Base-by-base conservation (phyloP, 1,140 invertebrate genomes). In the Ditylenchus dipsaci region DNA sequence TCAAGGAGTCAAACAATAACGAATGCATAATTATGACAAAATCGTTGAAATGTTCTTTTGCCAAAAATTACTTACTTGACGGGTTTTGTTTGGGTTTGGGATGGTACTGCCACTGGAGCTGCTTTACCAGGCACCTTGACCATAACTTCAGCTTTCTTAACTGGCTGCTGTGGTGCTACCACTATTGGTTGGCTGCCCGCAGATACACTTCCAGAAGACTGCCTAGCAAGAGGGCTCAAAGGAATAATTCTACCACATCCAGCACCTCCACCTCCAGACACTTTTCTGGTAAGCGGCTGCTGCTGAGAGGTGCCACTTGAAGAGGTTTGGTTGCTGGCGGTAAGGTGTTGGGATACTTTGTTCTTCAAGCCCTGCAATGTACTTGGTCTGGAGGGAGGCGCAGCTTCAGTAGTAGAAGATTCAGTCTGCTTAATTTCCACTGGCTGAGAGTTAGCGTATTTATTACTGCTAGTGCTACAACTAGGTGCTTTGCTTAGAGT, bases 141-240 rank as follows among this genome's bases (percentile, higher is more conserved):
- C 33, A 3, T 11, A 38, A 38, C 33, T 38, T 38, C 33, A 38
- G 33, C 33, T 38, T 38, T 38, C 33, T 38, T 38, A 5, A 11
- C 33, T 38, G 33, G 33, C 11, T 38, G 33, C 11, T 38, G 33
- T 38, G 33, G 3, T 38, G 3, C 3, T 38, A 11, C 33, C 33
- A 38, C 33, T 5, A 38, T 11, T 38, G 33, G 33, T 38, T 38
- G 33, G 11, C 23, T 19, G 59, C 23, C 59, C 5, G 58, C 17
- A 30, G 58, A 30, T 8, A 49, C 45, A 53, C 42, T 56, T 1
- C 49, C 49, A 53, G 43, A 45, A 1, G 57, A 45, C 27, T 61
- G 65, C 27, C 65, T 21, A 21, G 65, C 65, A 13, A 67, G 60
- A 17, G 65, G 65, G 47, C 65, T 67, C 49, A 67, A 42, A 9